Conservation (phyloP, 92 coral and sea anemone species). For the Heliopora coerulea region DNA sequence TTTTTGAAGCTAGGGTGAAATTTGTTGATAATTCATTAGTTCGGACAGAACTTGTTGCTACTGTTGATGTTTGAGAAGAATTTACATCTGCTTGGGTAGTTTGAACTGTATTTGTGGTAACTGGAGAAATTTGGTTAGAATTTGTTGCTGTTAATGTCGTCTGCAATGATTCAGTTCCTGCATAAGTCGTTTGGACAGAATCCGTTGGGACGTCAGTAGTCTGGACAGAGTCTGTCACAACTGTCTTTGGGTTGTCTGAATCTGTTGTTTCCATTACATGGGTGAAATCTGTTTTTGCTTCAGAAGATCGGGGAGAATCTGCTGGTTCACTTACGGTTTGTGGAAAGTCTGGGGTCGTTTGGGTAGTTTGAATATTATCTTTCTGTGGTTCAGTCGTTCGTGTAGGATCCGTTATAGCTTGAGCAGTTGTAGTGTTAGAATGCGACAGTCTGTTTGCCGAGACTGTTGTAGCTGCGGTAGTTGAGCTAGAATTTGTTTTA, state of each 20-base stretch:
- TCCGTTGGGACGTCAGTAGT: slow-evolving; percentile 15
- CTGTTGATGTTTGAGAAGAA: slow-evolving; percentile 6
- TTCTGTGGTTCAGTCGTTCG: background rate
- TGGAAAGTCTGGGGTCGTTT: slow-evolving; percentile 1
- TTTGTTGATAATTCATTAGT: background rate
- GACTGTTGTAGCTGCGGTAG: too few species aligned
- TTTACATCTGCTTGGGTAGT: slow-evolving; percentile 13
- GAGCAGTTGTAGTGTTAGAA: slow-evolving; percentile 12
- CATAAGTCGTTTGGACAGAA: background rate
- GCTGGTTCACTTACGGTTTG: slow-evolving; percentile 1
- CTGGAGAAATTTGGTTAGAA: slow-evolving; percentile 8
- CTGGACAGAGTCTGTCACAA: background rate
- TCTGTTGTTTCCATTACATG: background rate
- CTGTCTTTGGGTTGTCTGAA: too few species aligned
- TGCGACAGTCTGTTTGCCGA: too few species aligned
- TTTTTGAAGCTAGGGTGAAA: too few species aligned
- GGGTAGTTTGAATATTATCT: slow-evolving; percentile 12
- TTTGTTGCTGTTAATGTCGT: slow-evolving; percentile 8
- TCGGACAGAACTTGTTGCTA: slow-evolving; percentile 2
- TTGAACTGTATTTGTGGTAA: background rate
- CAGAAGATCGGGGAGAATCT: slow-evolving; percentile 9
- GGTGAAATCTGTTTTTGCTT: background rate
- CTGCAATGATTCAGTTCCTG: background rate
- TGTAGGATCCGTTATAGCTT: background rate
- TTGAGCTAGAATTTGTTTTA: too few species aligned